Evolutionary conservation across 2,113 vertebrate species (phyloP).

Genomic region (Cololabis saira): DNA sequence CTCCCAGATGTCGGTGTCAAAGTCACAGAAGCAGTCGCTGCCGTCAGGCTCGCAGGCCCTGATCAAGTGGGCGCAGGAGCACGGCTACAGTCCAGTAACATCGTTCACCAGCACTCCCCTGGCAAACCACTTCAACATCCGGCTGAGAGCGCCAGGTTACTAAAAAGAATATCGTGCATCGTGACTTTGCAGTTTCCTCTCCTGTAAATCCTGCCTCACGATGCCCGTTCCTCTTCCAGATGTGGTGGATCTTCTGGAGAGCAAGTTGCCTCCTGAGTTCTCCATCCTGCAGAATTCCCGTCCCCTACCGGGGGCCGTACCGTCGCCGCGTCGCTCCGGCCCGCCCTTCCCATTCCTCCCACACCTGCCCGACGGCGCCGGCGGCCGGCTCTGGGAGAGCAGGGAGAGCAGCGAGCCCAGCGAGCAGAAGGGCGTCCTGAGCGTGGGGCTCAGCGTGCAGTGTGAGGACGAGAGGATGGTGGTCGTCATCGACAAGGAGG

Average conservation of each 20-base stretch:
- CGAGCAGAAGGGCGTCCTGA: slow-evolving; percentile 82
- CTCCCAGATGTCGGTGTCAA: slow-evolving; percentile 63
- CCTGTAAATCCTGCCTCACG: slow-evolving; percentile 28
- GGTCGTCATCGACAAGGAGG: slow-evolving; percentile 90
- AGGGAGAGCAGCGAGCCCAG: slow-evolving; percentile 75
- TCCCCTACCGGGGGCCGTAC: slow-evolving; percentile 58
- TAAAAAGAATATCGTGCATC: slow-evolving; percentile 15
- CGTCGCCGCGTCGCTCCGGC: slow-evolving; percentile 57
- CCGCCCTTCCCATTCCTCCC: slow-evolving; percentile 84
- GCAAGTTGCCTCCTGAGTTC: slow-evolving; percentile 84
- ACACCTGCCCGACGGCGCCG: slow-evolving; percentile 48
- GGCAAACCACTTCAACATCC: slow-evolving; percentile 91
- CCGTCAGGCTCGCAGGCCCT: slow-evolving; percentile 87
- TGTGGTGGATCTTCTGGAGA: slow-evolving; percentile 58
- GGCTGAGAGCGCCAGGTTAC: slow-evolving; percentile 87
- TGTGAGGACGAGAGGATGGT: slow-evolving; percentile 89
- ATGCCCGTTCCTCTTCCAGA: slow-evolving; percentile 60
- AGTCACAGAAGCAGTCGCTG: slow-evolving; percentile 74
- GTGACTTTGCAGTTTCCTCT: background rate
- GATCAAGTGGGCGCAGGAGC: slow-evolving; percentile 88
- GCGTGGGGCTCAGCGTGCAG: slow-evolving; percentile 83
- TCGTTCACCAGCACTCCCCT: slow-evolving; percentile 91
- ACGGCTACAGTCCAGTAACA: slow-evolving; percentile 84
- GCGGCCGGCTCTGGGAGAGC: slow-evolving; percentile 40
- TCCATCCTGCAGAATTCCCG: slow-evolving; percentile 78